Base-by-base conservation (phyloP, 2,797 vertebrate genomes). In the Chiroxiphia lanceolata region DNA sequence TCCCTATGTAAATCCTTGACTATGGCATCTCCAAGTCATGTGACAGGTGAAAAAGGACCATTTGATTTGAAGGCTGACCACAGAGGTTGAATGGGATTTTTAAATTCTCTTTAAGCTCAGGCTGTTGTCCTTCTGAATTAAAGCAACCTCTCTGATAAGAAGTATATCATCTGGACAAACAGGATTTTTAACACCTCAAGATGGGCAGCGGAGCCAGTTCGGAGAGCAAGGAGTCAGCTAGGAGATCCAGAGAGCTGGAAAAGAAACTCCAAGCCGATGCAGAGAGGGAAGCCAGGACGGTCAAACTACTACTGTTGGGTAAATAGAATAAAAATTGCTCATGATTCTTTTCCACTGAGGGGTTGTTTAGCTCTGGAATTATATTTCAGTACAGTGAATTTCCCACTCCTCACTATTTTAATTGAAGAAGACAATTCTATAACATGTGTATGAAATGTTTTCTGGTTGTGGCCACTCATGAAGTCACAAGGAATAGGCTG, bases 241-340 rank as follows among this genome's bases (percentile, higher is more conserved):
- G 83, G 74, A 97, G 98, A 88, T 98, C 98, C 70, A 98, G 92
- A 75, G 97, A 98, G 84, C 90, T 98, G 88, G 98, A 98, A 93
- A 98, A 97, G 92, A 98, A 97, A 60, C 97, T 98, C 45, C 98
- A 98, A 69, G 97, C 98, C 93, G 98, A 98, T 71, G 98, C 98
- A 47, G 96, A 97, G 40, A 87, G 88, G 84, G 98, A 98, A 72
- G 97, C 98, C 61, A 97, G 97, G 83, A 98, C 98, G 21, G 96
- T 98, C 42, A 98, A 98, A 90, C 87, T 98, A 20, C 96, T 98
- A 1, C 94, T 98, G 5, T 29, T 98, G 87, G 98, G 98, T 98
- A 98, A 98, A 42, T 84, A 91, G 22, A 94, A 89, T 50, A 68
- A 81, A 94, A 84, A 71, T 53, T 67, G 3, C 5, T 94, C 16